phyloP scores from a whole-genome alignment of 2,797 vertebrate genomes.

The Rhinella marina region DNA sequence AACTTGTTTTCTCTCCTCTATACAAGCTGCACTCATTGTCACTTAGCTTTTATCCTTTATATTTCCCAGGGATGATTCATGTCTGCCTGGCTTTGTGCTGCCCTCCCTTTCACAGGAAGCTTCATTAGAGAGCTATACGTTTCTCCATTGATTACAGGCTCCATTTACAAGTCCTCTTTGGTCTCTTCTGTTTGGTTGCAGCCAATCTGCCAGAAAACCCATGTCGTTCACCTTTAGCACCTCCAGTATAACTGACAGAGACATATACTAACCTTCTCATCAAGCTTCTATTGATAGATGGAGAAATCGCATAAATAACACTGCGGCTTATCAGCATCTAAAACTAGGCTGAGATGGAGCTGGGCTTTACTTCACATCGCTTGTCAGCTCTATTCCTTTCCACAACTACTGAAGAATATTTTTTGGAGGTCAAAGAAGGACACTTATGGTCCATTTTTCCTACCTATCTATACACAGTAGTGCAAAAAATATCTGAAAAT shows the following conservation, averaged over 20 bases:
- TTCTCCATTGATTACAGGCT: conserved; percentile 82
- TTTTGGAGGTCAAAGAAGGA: too few relatives aligned
- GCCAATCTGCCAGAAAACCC: conserved; percentile 73
- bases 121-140: conserved; percentile 87
- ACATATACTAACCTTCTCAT: conserved; percentile 71
- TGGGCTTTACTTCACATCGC: conserved; percentile 22
- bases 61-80: conserved; percentile 96
- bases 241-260: conserved; percentile 72
- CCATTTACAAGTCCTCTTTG: conserved; percentile 79
- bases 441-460: too few relatives aligned
- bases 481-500: too few relatives aligned
- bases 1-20: conserved; percentile 90
- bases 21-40: conserved; percentile 91
- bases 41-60: conserved; percentile 92
- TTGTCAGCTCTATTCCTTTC: conserved; percentile 17
- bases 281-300: conserved; percentile 69
- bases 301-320: conserved; percentile 63
- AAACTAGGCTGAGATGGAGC: conserved; percentile 45
- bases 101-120: conserved; percentile 83
- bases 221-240: conserved; percentile 73
- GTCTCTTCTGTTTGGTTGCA: conserved; percentile 75
- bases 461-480: too few relatives aligned
- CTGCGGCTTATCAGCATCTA: conserved; percentile 52
- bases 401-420: too few relatives aligned
- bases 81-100: conserved; percentile 83